Evolutionary conservation across 2,113 vertebrate species (phyloP).

Genomic region (Grus americana): DNA sequence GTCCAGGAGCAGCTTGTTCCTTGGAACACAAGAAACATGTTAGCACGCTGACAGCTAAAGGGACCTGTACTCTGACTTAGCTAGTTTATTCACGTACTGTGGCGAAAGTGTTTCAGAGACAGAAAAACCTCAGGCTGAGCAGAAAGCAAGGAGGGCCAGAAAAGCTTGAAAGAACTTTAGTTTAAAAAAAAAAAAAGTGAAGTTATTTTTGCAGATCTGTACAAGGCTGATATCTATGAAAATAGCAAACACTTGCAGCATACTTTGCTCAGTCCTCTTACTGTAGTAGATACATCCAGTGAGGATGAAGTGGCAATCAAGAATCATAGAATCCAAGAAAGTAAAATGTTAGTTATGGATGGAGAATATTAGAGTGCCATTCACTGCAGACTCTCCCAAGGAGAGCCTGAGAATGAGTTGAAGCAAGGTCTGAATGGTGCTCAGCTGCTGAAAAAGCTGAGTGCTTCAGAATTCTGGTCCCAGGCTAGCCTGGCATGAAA

Average conservation of each 20-base stretch:
- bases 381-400: not conserved
- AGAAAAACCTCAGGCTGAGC: not conserved
- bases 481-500: not conserved
- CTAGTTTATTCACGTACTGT: not conserved
- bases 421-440: not conserved
- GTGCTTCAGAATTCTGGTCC: not conserved
- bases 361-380: not conserved
- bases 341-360: not conserved
- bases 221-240: not conserved
- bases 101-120: not conserved
- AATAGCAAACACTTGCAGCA: not conserved
- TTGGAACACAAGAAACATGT: not conserved
- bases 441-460: not conserved
- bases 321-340: not conserved
- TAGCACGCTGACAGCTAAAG: not conserved
- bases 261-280: not conserved
- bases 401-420: not conserved
- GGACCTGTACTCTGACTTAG: not conserved
- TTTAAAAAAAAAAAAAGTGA: too few relatives aligned
- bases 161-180: not conserved
- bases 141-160: not conserved
- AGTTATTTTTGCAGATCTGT: not conserved
- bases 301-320: not conserved
- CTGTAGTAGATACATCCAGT: not conserved
- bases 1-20: too few relatives aligned